Evolutionary conservation across 2,113 vertebrate genomes (phyloP).

Genomic region (Thalassoma bifasciatum): DNA sequence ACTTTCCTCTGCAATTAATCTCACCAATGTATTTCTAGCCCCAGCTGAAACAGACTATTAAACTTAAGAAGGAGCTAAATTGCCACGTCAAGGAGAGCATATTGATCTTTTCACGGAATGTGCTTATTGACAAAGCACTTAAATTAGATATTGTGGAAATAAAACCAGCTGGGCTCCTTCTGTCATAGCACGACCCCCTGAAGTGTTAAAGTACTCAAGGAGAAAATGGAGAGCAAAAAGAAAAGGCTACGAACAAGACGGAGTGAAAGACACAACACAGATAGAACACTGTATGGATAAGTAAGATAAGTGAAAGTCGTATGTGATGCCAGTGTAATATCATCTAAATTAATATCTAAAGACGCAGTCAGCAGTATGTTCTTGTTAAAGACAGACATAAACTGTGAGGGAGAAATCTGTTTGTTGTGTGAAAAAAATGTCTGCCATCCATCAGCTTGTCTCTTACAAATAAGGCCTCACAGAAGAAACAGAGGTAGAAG

Average conservation of each 20-base stretch:
- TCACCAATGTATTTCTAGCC: conserved; percentile 67
- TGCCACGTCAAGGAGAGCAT: conserved; percentile 68
- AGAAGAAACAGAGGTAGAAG: background rate
- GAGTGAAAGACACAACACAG: background rate
- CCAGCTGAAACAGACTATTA: conserved; percentile 69
- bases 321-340: background rate
- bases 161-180: conserved; percentile 51
- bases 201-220: background rate
- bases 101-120: conserved; percentile 79
- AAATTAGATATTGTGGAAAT: conserved; percentile 74
- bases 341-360: background rate
- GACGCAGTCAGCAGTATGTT: background rate
- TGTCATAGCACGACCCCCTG: conserved; percentile 11
- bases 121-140: conserved; percentile 82
- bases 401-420: no score
- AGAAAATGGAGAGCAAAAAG: background rate
- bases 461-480: background rate
- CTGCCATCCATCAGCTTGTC: background rate
- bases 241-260: background rate
- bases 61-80: conserved; percentile 80
- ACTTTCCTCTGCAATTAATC: conserved; percentile 79
- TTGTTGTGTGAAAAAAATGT: background rate
- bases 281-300: background rate
- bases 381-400: background rate
- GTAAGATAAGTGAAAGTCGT: background rate